A percentile compares a stretch with the other conserved stretches of the same genome.
These are phyloP conservation scores for Linnaemya tessellans DNA, from an alignment of 2,888 invertebrate genomes.

Conservation along the genomic window DNA sequence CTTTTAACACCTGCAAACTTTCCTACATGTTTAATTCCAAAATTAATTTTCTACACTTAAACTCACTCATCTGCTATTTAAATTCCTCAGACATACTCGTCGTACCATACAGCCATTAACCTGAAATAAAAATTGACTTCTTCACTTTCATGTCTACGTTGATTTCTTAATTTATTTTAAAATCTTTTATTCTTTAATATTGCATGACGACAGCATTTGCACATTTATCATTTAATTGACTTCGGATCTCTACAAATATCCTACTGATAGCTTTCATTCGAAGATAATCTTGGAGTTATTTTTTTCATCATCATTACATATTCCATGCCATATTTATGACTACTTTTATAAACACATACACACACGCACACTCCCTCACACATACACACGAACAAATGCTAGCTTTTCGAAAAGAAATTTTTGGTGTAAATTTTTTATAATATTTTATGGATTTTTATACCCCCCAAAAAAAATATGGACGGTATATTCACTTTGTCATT, in stretches of 20 bases:
- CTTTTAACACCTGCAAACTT: no score
- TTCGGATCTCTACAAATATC: conserved; percentile 57
- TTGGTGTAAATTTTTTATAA: conserved; percentile 62
- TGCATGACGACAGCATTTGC: conserved; percentile 50
- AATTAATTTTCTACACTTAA: background rate
- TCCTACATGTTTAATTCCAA: no score
- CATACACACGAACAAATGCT: background rate
- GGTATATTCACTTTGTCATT: no score
- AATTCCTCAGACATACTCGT: background rate
- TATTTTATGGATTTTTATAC: background rate
- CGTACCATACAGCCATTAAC: background rate
- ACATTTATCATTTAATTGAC: conserved; percentile 69
- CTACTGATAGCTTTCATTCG: conserved; percentile 49
- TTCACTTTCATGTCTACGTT: background rate
- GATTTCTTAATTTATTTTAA: conserved; percentile 23
- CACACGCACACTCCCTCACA: background rate
- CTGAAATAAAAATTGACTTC: background rate
- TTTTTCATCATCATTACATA: conserved; percentile 32
- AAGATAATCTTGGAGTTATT: conserved; percentile 59
- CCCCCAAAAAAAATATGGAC: no score
- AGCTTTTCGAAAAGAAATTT: conserved; percentile 25
- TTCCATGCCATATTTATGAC: conserved; percentile 52
- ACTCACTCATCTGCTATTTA: background rate
- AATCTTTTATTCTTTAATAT: conserved; percentile 14
- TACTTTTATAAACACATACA: background rate